A percentile compares a stretch with the other conserved stretches of the same genome.
phyloP scores from a whole-genome alignment of 2,888 invertebrate genomes.

The Selenia dentaria region DNA sequence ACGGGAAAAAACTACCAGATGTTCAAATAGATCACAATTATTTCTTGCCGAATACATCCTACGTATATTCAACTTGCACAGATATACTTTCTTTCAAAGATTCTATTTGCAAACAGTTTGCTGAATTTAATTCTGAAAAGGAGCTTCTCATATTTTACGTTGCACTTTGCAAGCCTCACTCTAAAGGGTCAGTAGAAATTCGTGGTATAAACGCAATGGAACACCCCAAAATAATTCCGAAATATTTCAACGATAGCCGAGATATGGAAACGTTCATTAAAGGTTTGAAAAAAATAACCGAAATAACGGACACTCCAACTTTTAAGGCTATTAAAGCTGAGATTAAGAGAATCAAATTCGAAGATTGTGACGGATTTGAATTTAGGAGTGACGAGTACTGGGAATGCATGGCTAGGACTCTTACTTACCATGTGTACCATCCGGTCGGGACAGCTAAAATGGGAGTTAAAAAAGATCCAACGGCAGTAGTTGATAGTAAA shows the following conservation, averaged over 20 bases:
- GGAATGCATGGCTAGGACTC: conserved; percentile 72
- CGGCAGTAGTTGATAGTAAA: conserved; percentile 61
- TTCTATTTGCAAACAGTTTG: conserved; percentile 65
- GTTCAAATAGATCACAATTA: conserved; percentile 77
- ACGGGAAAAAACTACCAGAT: conserved; percentile 59
- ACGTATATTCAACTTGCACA: conserved; percentile 59
- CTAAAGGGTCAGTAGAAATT: conserved; percentile 61
- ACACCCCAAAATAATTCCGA: conserved; percentile 64
- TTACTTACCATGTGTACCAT: conserved; percentile 74
- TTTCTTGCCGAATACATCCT: conserved; percentile 65
- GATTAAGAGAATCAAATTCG: conserved; percentile 58
- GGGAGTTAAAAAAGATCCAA: conserved; percentile 56
- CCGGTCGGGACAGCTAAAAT: conserved; percentile 75
- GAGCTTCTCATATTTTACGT: conserved; percentile 69
- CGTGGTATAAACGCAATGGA: conserved; percentile 57
- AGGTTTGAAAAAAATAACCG: conserved; percentile 57
- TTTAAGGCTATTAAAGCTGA: conserved; percentile 59
- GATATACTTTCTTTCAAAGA: conserved; percentile 58
- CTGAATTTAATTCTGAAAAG: conserved; percentile 59
- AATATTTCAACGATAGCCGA: conserved; percentile 65
- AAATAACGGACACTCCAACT: conserved; percentile 61
- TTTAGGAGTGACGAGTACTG: conserved; percentile 66
- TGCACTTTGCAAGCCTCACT: conserved; percentile 66
- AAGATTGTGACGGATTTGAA: conserved; percentile 59
- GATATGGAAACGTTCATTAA: conserved; percentile 64